phyloP scores from a whole-genome alignment of 2,797 vertebrate genomes.

The Hydrolagus colliei region DNA sequence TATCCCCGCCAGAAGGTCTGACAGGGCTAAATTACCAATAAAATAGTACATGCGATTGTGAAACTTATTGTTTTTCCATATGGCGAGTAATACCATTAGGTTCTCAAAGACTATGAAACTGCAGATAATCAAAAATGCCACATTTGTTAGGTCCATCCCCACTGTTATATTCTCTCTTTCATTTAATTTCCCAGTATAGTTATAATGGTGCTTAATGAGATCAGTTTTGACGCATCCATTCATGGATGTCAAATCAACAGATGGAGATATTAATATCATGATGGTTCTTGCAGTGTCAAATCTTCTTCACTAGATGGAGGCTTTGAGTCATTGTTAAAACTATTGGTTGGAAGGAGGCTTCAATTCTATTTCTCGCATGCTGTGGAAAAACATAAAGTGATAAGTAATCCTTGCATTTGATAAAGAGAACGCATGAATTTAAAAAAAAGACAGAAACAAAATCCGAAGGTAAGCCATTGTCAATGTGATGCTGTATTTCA shows the following conservation, averaged over 20 bases:
- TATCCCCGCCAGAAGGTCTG: constrained; percentile 81
- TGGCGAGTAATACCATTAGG: constrained; percentile 80
- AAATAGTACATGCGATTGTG: constrained; percentile 98
- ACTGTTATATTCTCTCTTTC: constrained; percentile 51
- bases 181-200: constrained; percentile 76
- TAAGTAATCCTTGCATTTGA: no score
- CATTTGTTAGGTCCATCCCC: constrained; percentile 52
- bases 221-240: constrained; percentile 17
- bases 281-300: constrained; percentile 10
- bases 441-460: neutral
- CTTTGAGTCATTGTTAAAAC: constrained; percentile 16
- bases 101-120: constrained; percentile 87
- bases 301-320: neutral
- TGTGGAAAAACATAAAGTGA: neutral
- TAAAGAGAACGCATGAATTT: neutral
- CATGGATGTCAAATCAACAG: neutral
- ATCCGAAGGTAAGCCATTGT: neutral
- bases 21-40: constrained; percentile 89
- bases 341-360: neutral
- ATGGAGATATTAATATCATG: constrained; percentile 1
- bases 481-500: neutral
- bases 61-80: constrained; percentile 89
- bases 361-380: neutral
- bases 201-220: constrained; percentile 68
- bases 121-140: constrained; percentile 72